Base-by-base conservation (phyloP, 2,113 vertebrate species). In the Scophthalmus maximus region DNA sequence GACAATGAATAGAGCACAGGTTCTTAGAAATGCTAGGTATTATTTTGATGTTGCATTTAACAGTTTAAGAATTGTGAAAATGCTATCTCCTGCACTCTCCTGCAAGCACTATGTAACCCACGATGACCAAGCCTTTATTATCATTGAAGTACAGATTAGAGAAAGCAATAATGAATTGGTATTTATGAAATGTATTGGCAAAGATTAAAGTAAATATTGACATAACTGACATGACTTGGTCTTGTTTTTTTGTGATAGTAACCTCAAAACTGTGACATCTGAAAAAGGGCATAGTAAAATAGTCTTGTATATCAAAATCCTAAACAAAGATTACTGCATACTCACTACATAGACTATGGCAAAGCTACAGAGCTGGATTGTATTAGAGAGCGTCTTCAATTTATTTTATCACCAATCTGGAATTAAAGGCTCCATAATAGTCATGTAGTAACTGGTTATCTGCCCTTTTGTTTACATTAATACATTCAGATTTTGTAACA, bases 151-250 rank as follows among this genome's bases (percentile, higher is more conserved):
- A 84, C 75, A 56, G 73, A 80, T 89, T 84, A 86, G 85, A 72
- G 44, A 82, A 82, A 89, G 88, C 87, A 91, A 91, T 90, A 92
- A 91, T 74, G 17, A 86, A 68, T 57, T 84, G 74, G 85, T 88
- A 90, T 91, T 90, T 87, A 91, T 90, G 79, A 88, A 62, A 68
- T 83, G 86, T 89, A 73, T 56, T 78, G 69, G 88, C 65, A 73
- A 87, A 73, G 40, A 92, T 83, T 88, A 92, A 91, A 91, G 76
- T 71, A 89, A 68, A 70, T 70, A 85, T 82, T 88, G 81, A 79
- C 44, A 85, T 76, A 80, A 79, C 11, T 52, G 29, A 50, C 3
- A 38, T 34, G 56, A 40, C 5, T 20, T 67, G 1, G 8, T 59
- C 5, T 46, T 75, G 8, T 49, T 73, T 25, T 38, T 29, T n/a